Evolutionary conservation across 1,140 invertebrate species (phyloP), one percentile per base, ranked within the genome.

Genomic region (Drosophila melanica): DNA sequence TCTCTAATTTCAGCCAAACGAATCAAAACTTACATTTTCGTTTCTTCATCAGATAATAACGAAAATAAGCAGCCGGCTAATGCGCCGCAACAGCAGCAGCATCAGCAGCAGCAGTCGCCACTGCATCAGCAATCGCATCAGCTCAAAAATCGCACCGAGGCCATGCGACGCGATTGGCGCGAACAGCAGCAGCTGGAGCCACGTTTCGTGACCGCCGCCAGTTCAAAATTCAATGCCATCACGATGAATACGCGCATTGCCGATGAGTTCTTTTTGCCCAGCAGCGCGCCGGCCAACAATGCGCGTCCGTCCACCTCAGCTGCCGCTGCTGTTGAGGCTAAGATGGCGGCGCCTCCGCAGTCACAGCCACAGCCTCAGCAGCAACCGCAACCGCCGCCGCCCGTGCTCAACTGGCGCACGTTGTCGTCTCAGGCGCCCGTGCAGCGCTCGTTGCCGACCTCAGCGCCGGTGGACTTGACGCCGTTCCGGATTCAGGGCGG

Each of bases 221-320:
- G 69, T 0, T 33, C 51, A 0, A 58, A 57, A 1, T 53, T 48
- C n/a, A 57, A 72, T 16, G 35, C 39, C 6, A 81, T 81, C 2
- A 87, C 81, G 12, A 81, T 86, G 70, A 86, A 81, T 14, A 72
- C 82, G 0, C 12, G 60, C 7, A 51, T 87, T 18, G 12, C 59
- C 9, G 63, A 87, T 1, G 75, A 81, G 2, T 86, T 86, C 18
- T 20, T 69, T 1, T 41, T 48, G 18, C 64, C 81, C 6, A 6
- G 47, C 0, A 18, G 0, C 18, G 14, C 14, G 14, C 11, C 55
- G 12, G 48, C 2, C 10, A 27, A 4, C 2, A 12, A 33, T 23
- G 20, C 20, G 20, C 20, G 4, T 6, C 35, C 58, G 3, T 60
- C 58, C 5, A 63, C 60, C 0, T 63, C 60, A 4, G 60, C 60